phyloP scores from a whole-genome alignment of 2,888 invertebrate species.

The Melanostoma mellinum region DNA sequence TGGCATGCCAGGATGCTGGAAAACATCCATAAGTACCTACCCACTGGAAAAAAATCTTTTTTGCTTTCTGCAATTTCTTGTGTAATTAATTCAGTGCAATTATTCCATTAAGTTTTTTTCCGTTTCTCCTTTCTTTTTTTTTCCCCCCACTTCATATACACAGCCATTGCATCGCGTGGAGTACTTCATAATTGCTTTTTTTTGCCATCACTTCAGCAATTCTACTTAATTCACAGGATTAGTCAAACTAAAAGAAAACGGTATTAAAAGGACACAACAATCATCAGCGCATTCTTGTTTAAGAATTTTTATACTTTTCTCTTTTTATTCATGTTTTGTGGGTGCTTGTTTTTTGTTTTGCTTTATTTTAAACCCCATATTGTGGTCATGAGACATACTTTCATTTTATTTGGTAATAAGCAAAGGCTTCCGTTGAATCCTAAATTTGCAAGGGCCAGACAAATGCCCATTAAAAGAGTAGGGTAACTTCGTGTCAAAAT shows the following conservation, averaged over 20 bases:
- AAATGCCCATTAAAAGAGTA: no score
- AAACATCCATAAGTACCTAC: slow-evolving; percentile 55
- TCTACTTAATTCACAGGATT: slow-evolving; percentile 60
- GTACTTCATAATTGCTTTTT: slow-evolving; percentile 61
- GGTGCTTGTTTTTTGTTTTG: not conserved
- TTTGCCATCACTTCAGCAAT: slow-evolving; percentile 37
- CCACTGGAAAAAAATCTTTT: slow-evolving; percentile 55
- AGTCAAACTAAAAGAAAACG: slow-evolving; percentile 59
- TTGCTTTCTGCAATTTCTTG: slow-evolving; percentile 66
- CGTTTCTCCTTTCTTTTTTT: slow-evolving; percentile 2
- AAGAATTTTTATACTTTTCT: not conserved
- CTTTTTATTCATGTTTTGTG: not conserved
- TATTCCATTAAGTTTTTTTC: slow-evolving; percentile 60
- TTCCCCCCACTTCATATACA: slow-evolving; percentile 20
- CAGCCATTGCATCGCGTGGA: not conserved
- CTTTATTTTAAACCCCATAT: not conserved
- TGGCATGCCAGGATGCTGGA: not conserved
- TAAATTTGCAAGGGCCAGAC: no score
- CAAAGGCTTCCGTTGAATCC: no score
- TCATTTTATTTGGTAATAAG: no score
- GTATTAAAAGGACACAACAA: slow-evolving; percentile 52
- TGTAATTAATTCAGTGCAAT: slow-evolving; percentile 71
- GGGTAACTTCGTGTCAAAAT: no score
- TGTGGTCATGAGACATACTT: no score
- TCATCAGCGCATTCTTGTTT: slow-evolving; percentile 20